Percentiles rank a stretch among this genome's conserved stretches.
Evolutionary conservation across 92 coral and sea anemone species (phyloP).

Genomic region (Phenganax stokvisi): DNA sequence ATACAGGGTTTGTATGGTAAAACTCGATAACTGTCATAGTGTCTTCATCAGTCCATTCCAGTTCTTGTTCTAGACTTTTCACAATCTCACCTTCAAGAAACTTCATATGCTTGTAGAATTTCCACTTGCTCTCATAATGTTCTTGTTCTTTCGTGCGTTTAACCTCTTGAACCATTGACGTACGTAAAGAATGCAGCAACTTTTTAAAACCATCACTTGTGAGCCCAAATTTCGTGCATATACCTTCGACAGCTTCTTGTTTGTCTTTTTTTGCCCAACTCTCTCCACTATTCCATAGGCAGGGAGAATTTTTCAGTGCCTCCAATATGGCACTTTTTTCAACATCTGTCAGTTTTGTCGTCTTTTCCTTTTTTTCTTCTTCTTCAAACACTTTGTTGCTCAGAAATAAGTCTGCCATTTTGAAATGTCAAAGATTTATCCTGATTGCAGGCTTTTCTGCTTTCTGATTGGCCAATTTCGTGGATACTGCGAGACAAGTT

Average conservation of each 20-base stretch:
- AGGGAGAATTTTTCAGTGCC: not conserved
- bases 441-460: not conserved
- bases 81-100: slow-evolving; percentile 46
- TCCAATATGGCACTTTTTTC: not conserved
- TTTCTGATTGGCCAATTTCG: not conserved
- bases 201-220: slow-evolving; percentile 44
- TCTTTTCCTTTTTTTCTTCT: not conserved
- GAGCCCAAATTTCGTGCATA: slow-evolving; percentile 20
- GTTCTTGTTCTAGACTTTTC: slow-evolving; percentile 42
- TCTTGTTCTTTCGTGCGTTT: slow-evolving; percentile 36
- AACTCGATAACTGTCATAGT: slow-evolving; percentile 46
- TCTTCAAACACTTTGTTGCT: not conserved
- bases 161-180: slow-evolving; percentile 44
- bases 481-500: not conserved
- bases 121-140: slow-evolving; percentile 44
- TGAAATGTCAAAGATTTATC: too few relatives aligned
- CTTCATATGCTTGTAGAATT: slow-evolving; percentile 45
- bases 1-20: slow-evolving; percentile 47
- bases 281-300: not conserved
- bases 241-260: not conserved
- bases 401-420: too few relatives aligned
- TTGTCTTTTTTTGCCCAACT: not conserved
- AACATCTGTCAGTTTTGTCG: not conserved
- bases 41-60: slow-evolving; percentile 45
- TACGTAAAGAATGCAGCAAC: slow-evolving; percentile 39